These are phyloP conservation scores for Pseudorhombus dupliciocellatus DNA, from an alignment of 2,113 vertebrate genomes.

Conservation along the genomic window DNA sequence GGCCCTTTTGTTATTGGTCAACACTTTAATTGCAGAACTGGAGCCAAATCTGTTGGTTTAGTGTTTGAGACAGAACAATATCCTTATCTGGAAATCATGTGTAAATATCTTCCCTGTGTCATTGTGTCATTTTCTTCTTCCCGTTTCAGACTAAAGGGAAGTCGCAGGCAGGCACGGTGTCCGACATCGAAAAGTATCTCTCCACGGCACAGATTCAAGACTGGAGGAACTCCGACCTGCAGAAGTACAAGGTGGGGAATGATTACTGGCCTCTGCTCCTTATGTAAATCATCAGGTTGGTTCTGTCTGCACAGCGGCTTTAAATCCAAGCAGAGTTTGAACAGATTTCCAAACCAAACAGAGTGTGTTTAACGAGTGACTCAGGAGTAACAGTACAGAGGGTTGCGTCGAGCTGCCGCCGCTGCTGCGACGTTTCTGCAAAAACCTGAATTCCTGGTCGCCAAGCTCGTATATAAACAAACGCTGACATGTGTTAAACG, in stretches of 20 bases:
- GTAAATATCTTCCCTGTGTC: not conserved
- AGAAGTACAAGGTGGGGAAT: constrained; percentile 84
- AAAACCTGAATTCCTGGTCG: constrained; percentile 60
- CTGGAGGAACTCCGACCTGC: constrained; percentile 80
- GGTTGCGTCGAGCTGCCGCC: constrained; percentile 3
- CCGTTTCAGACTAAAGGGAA: constrained; percentile 85
- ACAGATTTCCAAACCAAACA: constrained; percentile 62
- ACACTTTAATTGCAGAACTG: constrained; percentile 49
- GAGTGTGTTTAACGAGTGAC: constrained; percentile 32
- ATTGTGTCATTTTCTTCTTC: not conserved
- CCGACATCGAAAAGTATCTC: constrained; percentile 86
- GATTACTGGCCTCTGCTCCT: constrained; percentile 20
- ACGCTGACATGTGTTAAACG: constrained; percentile 15
- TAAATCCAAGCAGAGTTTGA: constrained; percentile 32
- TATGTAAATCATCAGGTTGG: constrained; percentile 32
- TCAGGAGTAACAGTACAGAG: constrained; percentile 18
- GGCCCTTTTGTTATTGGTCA: constrained; percentile 50
- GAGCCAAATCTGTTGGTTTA: constrained; percentile 37
- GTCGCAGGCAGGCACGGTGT: constrained; percentile 78
- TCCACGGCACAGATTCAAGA: constrained; percentile 78
- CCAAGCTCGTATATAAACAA: constrained; percentile 32
- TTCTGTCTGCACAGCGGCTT: constrained; percentile 9
- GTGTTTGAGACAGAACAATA: not conserved
- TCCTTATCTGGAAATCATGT: not conserved
- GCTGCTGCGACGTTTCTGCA: constrained; percentile 12